These are phyloP conservation scores for Masticophis lateralis DNA, from an alignment of 2,797 vertebrate genomes.

Conservation along the genomic window DNA sequence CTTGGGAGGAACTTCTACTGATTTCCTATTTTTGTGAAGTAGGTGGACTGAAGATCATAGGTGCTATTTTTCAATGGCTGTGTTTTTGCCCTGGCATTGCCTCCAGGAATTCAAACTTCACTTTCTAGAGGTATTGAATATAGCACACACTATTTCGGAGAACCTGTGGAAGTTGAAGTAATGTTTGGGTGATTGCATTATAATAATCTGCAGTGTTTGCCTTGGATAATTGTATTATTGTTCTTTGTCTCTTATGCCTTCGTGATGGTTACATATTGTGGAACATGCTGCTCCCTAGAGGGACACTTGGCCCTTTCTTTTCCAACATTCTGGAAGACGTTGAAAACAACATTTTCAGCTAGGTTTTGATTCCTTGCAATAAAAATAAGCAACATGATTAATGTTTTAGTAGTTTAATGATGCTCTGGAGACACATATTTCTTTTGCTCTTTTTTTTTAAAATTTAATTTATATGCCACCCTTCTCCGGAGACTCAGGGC, in stretches of 20 bases:
- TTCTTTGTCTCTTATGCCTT: neutral
- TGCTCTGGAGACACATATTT: neutral
- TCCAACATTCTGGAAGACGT: neutral
- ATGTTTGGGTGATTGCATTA: neutral
- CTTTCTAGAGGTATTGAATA: neutral
- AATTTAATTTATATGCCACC: no score
- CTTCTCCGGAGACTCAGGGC: no score
- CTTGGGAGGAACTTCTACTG: neutral
- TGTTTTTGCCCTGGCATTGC: neutral
- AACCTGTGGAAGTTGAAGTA: neutral
- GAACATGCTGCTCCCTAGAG: neutral
- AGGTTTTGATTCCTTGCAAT: neutral
- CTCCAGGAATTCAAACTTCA: neutral
- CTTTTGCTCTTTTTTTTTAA: neutral
- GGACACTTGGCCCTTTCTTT: neutral
- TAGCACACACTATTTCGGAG: neutral
- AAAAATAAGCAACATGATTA: neutral
- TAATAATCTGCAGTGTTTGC: neutral
- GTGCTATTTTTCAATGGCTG: neutral
- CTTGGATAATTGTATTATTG: neutral
- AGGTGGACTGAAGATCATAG: neutral
- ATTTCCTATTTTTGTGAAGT: neutral
- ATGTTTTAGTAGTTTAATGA: neutral
- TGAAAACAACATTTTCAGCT: neutral
- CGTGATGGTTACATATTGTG: neutral